Base-by-base conservation (phyloP, 2,113 vertebrate species). In the Megaleporinus macrocephalus region DNA sequence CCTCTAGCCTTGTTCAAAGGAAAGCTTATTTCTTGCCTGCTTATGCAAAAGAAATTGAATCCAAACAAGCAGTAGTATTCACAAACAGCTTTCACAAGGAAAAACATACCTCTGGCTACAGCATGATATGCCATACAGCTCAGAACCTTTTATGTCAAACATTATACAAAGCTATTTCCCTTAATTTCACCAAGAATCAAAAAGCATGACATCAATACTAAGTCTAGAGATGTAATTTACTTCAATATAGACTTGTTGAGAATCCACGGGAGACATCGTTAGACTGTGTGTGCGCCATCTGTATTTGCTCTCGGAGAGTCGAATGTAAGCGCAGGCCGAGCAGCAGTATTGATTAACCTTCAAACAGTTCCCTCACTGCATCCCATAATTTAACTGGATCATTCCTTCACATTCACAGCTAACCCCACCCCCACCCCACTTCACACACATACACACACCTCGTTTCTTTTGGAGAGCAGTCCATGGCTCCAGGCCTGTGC, bases 271-370 rank as follows among this genome's bases (percentile, higher is more conserved):
- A 83, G 63, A 81, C 83, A 82, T 91, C 70, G 87, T 90, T 86
- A 88, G 44, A 81, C 57, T 18, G 22, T 27, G 81, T 47, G 78
- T 78, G 41, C 70, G 41, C 70, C 49, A 20, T 69, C 11, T 83
- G 73, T 71, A 51, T 79, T 62, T 82, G 73, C n/a, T 79, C 71
- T 36, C 29, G 78, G 79, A 80, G 57, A 44, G 73, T 65, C 72
- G 49, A 57, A 22, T 73, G 65, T 57, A 62, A 59, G 76, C 20
- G 24, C 59, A 29, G 62, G 59, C 74, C 81, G 86, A 85, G 84
- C 30, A 84, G 85, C 78, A 80, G 63, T 82, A 91, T 90, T 55
- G 88, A 92, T 91, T 75, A 70, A 70, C 74, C 77, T 79, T 87
- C 71, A 77, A 73, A 29, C 44, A 72, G 47, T 59, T 57, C 29